Evolutionary conservation across 1,140 invertebrate species (phyloP), one percentile per base, ranked within the genome.

Genomic region (Cydia fagiglandana): DNA sequence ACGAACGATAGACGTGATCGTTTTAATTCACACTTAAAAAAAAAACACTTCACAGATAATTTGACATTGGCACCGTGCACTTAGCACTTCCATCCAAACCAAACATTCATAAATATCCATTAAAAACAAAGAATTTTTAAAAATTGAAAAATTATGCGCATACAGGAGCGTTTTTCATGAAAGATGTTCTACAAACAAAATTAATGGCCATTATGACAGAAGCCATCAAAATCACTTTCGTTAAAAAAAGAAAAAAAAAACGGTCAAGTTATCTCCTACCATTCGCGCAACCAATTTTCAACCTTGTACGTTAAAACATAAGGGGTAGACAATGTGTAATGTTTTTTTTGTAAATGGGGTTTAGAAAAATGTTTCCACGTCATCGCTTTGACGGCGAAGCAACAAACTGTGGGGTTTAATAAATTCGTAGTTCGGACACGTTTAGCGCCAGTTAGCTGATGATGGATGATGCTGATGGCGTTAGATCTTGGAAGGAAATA

Each of bases 121-220:
- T 45, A 70, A 38, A 38, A 70, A 70, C 12, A 68, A 34, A 68
- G 30, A 68, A 34, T 68, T 47, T 47, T n/a, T 10, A 70, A 34
- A 61, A 61, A 61, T 10, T 70, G 30, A 70, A 38, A 45, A 70
- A 45, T 70, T 38, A 41, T 61, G 56, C 56, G 34, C 30, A 38
- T 38, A 38, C 66, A 38, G 30, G 30, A 70, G 17, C 66, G 66
- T 45, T 38, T 70, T 70, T 70, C 66, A 70, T 38, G 66, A 70
- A 70, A 70, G 66, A 70, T 70, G 66, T 70, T 68, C 64, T 15
- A 70, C 66, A 70, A 75, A 66, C 50, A 66, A 76, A 76, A 76
- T 76, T 76, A 76, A 76, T 76, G 47, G 75, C 24, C 47, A 28
- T 70, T 76, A 56, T 56, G 75, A 76, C 75, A 76, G 64, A 12